Conservation (phyloP, 1,140 invertebrate genomes). For the Planococcus citri region DNA sequence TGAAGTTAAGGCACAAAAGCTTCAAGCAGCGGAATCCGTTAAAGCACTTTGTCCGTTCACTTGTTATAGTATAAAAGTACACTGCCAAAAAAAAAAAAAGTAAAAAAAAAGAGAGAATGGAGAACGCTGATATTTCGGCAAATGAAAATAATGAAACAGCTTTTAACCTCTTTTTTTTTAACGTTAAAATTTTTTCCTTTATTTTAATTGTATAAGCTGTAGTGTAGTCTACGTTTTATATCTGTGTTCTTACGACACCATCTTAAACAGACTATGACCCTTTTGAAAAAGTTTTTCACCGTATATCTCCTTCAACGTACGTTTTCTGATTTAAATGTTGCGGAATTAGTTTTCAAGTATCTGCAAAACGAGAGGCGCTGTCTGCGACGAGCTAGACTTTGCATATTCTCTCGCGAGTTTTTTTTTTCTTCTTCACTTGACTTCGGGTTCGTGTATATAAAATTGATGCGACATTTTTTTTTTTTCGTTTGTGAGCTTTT, state of each 20-base stretch:
- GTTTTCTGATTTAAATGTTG: not conserved
- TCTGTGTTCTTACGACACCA: not conserved
- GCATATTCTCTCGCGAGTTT: not conserved
- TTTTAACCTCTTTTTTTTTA: not conserved
- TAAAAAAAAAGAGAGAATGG: not conserved
- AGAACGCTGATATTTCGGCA: constrained; percentile 6
- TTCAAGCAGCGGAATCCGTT: not conserved
- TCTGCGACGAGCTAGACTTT: not conserved
- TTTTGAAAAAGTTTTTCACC: not conserved
- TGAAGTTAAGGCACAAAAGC: constrained; percentile 6
- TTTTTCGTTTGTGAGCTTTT: no score
- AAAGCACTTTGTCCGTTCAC: constrained; percentile 6
- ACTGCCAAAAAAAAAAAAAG: not conserved
- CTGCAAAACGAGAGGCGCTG: constrained; percentile 1
- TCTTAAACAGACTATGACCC: constrained; percentile 6
- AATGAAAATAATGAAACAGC: constrained; percentile 7
- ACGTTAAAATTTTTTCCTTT: constrained; percentile 3
- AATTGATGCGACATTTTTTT: not conserved
- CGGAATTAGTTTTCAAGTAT: constrained; percentile 7
- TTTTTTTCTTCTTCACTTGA: not conserved
- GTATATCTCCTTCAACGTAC: not conserved
- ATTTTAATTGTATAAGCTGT: constrained; percentile 8
- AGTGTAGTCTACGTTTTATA: constrained; percentile 3
- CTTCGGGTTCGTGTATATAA: not conserved
- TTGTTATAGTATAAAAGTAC: not conserved